These are phyloP conservation scores for Edolisoma coerulescens DNA, from an alignment of 2,113 vertebrate species.

Conservation along the genomic window DNA sequence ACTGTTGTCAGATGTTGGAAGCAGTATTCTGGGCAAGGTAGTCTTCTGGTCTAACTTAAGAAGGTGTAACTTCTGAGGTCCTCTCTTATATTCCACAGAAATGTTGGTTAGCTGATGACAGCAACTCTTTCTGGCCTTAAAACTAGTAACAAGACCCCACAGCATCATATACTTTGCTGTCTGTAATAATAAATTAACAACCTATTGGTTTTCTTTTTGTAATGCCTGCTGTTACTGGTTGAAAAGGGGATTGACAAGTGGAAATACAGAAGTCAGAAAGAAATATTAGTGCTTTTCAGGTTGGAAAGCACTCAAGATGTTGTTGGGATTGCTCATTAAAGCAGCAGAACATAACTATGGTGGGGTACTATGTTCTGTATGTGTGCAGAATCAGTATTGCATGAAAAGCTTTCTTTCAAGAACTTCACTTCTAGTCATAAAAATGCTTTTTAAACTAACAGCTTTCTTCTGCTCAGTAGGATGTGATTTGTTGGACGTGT, in stretches of 20 bases:
- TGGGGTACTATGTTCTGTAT: background rate
- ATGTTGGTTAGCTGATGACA: background rate
- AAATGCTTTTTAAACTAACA: constrained; percentile 19
- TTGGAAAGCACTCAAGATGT: background rate
- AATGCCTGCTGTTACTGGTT: background rate
- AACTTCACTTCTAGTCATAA: background rate
- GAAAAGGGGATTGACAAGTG: background rate
- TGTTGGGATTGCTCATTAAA: background rate
- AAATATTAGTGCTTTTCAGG: background rate
- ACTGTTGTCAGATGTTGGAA: background rate
- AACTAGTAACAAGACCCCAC: background rate
- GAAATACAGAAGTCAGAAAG: background rate
- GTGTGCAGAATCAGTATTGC: background rate
- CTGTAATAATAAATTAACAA: background rate
- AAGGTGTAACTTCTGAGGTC: background rate
- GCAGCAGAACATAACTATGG: background rate
- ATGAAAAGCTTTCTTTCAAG: background rate
- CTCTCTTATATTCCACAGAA: background rate
- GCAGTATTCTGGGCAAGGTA: background rate
- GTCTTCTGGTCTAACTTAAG: background rate
- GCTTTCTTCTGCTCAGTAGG: constrained; percentile 44
- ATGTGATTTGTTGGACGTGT: constrained; percentile 38
- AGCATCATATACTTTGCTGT: background rate
- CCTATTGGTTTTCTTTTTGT: background rate
- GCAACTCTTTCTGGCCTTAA: background rate